A percentile compares a stretch with the other conserved stretches of the same genome.
Evolutionary conservation across 2,888 invertebrate genomes (phyloP).

Genomic region (Agrochola lota): DNA sequence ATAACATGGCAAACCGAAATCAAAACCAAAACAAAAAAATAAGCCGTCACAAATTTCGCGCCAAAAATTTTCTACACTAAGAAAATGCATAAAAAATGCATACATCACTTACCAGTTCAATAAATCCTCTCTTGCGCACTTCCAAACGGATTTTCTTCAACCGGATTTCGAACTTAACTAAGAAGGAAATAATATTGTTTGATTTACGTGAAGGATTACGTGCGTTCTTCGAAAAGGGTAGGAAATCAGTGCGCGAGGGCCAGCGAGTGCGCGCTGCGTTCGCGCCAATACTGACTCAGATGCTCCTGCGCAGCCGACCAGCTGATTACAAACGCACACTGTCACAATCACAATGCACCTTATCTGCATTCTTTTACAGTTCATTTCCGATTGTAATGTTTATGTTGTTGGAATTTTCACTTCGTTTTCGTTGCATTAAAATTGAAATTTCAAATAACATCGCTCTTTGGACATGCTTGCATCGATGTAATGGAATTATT

Average conservation of each 20-base stretch:
- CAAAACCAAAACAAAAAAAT: background rate
- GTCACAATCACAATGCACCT: slow-evolving; percentile 66
- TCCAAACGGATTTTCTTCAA: slow-evolving; percentile 2
- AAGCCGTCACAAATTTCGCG: slow-evolving; percentile 7
- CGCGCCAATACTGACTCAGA: slow-evolving; percentile 84
- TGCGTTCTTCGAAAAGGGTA: slow-evolving; percentile 66
- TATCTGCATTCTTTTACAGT: slow-evolving; percentile 21
- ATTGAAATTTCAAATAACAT: slow-evolving; percentile 54
- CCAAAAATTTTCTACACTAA: background rate
- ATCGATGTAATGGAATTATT: slow-evolving; percentile 49
- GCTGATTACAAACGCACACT: slow-evolving; percentile 76
- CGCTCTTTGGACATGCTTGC: slow-evolving; percentile 35
- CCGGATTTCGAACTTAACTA: background rate
- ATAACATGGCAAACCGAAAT: background rate
- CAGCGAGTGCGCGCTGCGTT: slow-evolving; percentile 77
- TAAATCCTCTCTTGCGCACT: slow-evolving; percentile 21
- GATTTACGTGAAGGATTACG: slow-evolving; percentile 57
- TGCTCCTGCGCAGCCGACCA: slow-evolving; percentile 69
- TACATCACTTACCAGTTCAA: slow-evolving; percentile 39
- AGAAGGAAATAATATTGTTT: slow-evolving; percentile 1
- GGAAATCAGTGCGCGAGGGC: slow-evolving; percentile 68
- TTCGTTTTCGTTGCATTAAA: slow-evolving; percentile 67
- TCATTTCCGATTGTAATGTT: slow-evolving; percentile 22
- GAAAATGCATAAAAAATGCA: slow-evolving; percentile 5
- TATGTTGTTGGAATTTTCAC: slow-evolving; percentile 52